A percentile compares a stretch with the other conserved stretches of the same genome.
Evolutionary conservation across 2,113 vertebrate genomes (phyloP).

Genomic region (Tyrannus savana): DNA sequence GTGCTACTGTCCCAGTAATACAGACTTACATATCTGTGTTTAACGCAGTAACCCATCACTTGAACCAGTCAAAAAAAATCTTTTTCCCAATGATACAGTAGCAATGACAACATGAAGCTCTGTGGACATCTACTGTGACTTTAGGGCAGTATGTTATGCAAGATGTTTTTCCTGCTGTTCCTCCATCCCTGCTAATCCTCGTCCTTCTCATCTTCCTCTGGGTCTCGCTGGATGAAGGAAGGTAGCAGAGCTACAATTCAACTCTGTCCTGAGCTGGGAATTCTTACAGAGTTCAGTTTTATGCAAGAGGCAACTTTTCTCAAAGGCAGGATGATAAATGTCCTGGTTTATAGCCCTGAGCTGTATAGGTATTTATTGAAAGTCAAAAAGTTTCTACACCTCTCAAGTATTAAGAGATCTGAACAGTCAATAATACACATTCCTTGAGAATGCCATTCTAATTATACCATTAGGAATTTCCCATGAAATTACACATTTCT

Average conservation of each 20-base stretch:
- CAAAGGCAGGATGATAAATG: neutral
- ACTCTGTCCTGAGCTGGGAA: neutral
- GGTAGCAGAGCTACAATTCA: neutral
- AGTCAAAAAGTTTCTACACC: neutral
- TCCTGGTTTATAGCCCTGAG: neutral
- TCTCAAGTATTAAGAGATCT: neutral
- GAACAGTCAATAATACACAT: fast-evolving
- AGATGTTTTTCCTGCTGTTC: neutral
- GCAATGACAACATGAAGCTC: neutral
- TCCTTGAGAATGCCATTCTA: neutral
- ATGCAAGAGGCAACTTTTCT: neutral
- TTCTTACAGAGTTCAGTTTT: neutral
- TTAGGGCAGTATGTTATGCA: neutral
- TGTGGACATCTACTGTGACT: neutral
- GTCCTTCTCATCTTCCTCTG: neutral
- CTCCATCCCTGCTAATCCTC: neutral
- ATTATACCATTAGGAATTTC: neutral
- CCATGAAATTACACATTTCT: neutral
- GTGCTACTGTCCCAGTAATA: neutral
- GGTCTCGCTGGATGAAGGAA: neutral
- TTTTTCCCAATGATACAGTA: neutral
- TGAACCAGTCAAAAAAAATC: neutral
- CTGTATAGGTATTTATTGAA: neutral
- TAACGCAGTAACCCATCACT: neutral
- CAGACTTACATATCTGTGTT: neutral